Conservation (phyloP, 2,888 invertebrate genomes). For the Calameuta pallipes region DNA sequence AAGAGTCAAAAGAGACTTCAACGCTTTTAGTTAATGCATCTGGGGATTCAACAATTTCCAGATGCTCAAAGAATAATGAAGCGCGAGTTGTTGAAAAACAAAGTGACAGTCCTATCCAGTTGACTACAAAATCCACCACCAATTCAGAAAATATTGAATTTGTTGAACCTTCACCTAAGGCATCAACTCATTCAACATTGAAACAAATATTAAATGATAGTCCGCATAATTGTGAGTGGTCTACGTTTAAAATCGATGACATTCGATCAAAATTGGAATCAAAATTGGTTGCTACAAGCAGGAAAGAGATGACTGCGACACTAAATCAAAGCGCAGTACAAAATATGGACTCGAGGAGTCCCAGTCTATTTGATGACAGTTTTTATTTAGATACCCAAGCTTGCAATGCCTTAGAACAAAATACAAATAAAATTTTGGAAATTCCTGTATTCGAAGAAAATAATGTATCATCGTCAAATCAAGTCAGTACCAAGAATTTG, state of each 20-base stretch:
- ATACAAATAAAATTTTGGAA: constrained; percentile 46
- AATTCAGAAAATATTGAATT: neutral
- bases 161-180: neutral
- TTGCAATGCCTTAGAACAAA: constrained; percentile 67
- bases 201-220: neutral
- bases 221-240: neutral
- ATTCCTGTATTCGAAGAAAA: constrained; percentile 43
- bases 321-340: constrained; percentile 1
- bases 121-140: neutral
- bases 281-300: constrained; percentile 1
- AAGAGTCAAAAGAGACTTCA: neutral
- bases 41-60: neutral
- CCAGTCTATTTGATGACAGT: constrained; percentile 72
- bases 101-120: neutral
- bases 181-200: neutral
- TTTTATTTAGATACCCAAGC: constrained; percentile 69
- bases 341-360: constrained; percentile 62
- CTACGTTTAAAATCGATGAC: neutral
- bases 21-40: neutral
- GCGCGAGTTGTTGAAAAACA: neutral
- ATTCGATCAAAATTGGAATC: neutral
- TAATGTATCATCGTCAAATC: constrained; percentile 2
- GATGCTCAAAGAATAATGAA: neutral
- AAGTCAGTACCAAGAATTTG: neutral
- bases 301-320: neutral